These are phyloP conservation scores for Epiblema foenella DNA, from an alignment of 2,888 invertebrate species.

Conservation along the genomic window DNA sequence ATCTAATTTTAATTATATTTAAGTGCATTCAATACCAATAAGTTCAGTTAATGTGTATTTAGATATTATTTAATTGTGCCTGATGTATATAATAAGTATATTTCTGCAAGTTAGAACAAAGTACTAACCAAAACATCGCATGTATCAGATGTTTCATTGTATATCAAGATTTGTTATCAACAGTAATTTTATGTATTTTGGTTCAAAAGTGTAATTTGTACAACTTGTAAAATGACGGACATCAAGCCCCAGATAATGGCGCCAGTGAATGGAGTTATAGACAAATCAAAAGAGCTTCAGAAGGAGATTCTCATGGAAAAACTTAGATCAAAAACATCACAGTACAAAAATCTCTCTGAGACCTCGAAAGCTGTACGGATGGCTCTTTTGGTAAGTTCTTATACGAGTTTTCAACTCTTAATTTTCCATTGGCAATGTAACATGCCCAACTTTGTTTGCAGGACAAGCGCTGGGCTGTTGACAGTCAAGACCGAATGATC, in stretches of 20 bases:
- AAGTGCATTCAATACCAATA: slow-evolving; percentile 28
- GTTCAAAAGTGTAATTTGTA: slow-evolving; percentile 32
- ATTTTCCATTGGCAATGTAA: slow-evolving; percentile 25
- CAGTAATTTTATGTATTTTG: slow-evolving; percentile 44
- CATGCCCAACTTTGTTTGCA: slow-evolving; percentile 61
- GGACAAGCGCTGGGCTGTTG: slow-evolving; percentile 96
- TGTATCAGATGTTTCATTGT: slow-evolving; percentile 61
- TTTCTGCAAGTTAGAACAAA: slow-evolving; percentile 19
- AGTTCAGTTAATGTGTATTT: slow-evolving; percentile 17
- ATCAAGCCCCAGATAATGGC: slow-evolving; percentile 67
- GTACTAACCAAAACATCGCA: slow-evolving; percentile 48
- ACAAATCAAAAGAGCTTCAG: slow-evolving; percentile 85
- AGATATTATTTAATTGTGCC: neutral
- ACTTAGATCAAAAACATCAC: slow-evolving; percentile 92
- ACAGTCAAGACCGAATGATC: slow-evolving; percentile 92
- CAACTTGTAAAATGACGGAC: slow-evolving; percentile 67
- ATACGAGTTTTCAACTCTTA: neutral
- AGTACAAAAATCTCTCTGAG: slow-evolving; percentile 92
- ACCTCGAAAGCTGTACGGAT: slow-evolving; percentile 95
- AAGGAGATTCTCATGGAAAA: slow-evolving; percentile 96
- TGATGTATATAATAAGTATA: slow-evolving; percentile 11
- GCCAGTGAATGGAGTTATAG: slow-evolving; percentile 65
- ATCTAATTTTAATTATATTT: slow-evolving; percentile 40
- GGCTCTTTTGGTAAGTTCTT: slow-evolving; percentile 89
- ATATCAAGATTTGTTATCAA: slow-evolving; percentile 53